Conservation (phyloP, 2,113 vertebrate genomes). For the Elephantulus edwardii region DNA sequence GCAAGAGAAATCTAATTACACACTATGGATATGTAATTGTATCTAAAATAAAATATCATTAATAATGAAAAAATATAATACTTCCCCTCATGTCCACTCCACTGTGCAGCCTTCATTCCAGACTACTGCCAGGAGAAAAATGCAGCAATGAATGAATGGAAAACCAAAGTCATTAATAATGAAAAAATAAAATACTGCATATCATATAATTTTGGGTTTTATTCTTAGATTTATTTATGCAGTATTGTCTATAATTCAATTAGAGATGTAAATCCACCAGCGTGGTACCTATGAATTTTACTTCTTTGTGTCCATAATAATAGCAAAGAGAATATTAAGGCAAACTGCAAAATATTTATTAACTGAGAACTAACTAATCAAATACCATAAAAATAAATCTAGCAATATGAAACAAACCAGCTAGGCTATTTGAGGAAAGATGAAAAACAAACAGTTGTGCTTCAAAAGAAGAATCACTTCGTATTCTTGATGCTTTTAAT, state of each 20-base stretch:
- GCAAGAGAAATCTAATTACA: background rate
- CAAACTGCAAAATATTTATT: background rate
- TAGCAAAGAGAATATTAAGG: background rate
- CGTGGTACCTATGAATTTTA: background rate
- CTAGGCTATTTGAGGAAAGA: slow-evolving; percentile 50
- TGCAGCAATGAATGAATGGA: too few relatives aligned
- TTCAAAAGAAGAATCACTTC: slow-evolving; percentile 58
- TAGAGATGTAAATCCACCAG: background rate
- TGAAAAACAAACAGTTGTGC: slow-evolving; percentile 51
- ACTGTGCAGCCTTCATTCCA: too few relatives aligned
- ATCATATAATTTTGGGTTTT: background rate
- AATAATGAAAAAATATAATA: too few relatives aligned
- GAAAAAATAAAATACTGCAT: too few relatives aligned
- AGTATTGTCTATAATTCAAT: background rate
- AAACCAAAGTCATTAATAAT: too few relatives aligned
- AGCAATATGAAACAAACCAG: slow-evolving; percentile 51
- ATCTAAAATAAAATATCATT: background rate
- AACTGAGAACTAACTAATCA: slow-evolving; percentile 9
- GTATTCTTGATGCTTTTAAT: slow-evolving; percentile 57
- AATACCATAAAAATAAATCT: slow-evolving; percentile 24
- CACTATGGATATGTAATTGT: background rate
- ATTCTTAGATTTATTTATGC: background rate
- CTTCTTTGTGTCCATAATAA: background rate
- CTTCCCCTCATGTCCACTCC: too few relatives aligned
- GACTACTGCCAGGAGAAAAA: too few relatives aligned